These are phyloP conservation scores for Grammomys surdaster DNA, from an alignment of 2,113 vertebrate species.

Conservation along the genomic window DNA sequence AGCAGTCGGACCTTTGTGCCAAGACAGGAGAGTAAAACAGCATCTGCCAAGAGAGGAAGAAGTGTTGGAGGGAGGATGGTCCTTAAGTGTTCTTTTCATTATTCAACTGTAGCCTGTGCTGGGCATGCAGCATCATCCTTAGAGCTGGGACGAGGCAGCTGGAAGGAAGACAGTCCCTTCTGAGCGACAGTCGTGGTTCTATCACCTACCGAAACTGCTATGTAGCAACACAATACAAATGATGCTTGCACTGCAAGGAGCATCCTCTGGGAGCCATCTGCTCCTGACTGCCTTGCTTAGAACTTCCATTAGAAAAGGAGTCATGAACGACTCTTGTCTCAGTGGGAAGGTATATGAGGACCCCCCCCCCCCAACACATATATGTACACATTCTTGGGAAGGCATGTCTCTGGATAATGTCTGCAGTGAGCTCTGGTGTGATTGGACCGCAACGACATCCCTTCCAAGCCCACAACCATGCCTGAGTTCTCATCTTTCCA, in stretches of 20 bases:
- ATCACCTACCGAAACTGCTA: not conserved
- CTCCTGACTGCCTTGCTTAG: not conserved
- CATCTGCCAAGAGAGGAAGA: not conserved
- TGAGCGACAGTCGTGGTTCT: not conserved
- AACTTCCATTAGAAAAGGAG: not conserved
- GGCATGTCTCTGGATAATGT: not conserved
- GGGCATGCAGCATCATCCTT: not conserved
- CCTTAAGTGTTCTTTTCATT: not conserved
- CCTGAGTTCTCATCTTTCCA: not conserved
- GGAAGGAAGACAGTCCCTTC: not conserved
- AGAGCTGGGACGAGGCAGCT: not conserved
- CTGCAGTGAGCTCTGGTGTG: not conserved
- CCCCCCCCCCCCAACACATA: not conserved
- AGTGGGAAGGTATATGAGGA: not conserved
- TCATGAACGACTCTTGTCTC: not conserved
- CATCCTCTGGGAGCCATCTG: not conserved
- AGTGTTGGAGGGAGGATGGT: not conserved
- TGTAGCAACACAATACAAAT: not conserved
- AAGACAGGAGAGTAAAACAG: not conserved
- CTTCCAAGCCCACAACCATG: not conserved
- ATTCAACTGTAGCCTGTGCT: not conserved
- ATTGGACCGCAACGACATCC: not conserved
- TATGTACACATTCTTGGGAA: not conserved
- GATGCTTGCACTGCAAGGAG: not conserved
- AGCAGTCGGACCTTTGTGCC: not conserved